These are phyloP conservation scores for Machaerirhynchus nigripectus DNA, from an alignment of 2,113 vertebrate genomes.

Conservation along the genomic window DNA sequence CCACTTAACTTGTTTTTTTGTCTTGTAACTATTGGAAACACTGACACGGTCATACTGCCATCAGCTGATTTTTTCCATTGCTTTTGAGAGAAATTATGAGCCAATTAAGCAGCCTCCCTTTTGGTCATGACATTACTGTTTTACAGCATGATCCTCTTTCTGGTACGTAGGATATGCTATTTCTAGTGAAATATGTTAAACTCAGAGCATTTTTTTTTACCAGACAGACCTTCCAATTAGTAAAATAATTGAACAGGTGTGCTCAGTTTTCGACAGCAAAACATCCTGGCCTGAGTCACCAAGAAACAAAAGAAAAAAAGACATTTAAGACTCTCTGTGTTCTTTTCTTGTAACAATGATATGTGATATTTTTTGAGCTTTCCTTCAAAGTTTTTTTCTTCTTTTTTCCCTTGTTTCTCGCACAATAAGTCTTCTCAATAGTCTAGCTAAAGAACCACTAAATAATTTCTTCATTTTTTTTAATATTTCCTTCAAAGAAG, in stretches of 20 bases:
- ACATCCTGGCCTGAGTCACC: background rate
- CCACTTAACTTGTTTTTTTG: background rate
- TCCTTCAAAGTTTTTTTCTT: background rate
- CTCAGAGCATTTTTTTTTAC: background rate
- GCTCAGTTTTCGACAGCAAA: background rate
- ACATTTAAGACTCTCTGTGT: background rate
- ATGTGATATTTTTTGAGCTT: background rate
- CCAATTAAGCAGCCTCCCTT: background rate
- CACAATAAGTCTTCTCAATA: background rate
- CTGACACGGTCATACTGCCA: background rate
- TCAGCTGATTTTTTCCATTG: background rate
- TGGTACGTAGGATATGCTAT: background rate
- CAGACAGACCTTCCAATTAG: background rate
- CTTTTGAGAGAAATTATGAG: background rate
- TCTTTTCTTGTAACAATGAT: background rate
- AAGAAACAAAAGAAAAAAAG: background rate
- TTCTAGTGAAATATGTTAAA: background rate
- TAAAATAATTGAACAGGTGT: background rate
- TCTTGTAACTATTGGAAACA: conserved; percentile 35
- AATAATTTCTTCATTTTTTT: background rate
- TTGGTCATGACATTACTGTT: background rate
- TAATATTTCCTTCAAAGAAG: background rate
- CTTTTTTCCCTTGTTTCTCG: background rate
- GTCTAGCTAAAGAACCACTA: background rate
- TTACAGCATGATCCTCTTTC: background rate